Conservation (phyloP, 2,888 invertebrate species). For the Aphrophora alni region DNA sequence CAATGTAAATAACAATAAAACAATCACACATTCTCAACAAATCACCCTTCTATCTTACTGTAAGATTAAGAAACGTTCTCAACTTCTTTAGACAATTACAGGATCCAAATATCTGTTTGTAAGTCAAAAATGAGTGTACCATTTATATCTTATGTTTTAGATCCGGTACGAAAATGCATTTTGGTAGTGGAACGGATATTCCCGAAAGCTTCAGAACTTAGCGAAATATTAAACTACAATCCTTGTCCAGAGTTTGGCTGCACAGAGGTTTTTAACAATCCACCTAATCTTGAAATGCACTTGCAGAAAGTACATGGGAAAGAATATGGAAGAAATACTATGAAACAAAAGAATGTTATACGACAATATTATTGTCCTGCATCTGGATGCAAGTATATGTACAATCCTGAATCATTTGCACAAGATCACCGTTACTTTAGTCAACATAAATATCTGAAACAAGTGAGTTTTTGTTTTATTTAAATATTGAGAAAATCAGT, state of each 20-base stretch:
- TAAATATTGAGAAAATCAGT: no score
- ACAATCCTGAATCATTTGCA: conserved; percentile 45
- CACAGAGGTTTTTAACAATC: conserved; percentile 60
- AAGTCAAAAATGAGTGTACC: no score
- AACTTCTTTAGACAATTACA: no score
- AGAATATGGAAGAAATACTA: conserved; percentile 40
- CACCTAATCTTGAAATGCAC: conserved; percentile 64
- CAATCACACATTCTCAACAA: no score
- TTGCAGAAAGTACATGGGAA: conserved; percentile 63
- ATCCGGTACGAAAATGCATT: conserved; percentile 10
- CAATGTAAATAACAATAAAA: no score
- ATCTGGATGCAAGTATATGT: conserved; percentile 62
- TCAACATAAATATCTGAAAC: conserved; percentile 48
- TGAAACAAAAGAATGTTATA: conserved; percentile 52
- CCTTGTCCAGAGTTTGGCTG: conserved; percentile 59
- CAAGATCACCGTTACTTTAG: conserved; percentile 43
- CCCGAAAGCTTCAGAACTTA: conserved; percentile 44
- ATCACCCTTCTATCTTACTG: no score
- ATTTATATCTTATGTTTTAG: conserved; percentile 9
- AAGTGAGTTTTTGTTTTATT: conserved; percentile 41
- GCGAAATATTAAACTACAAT: conserved; percentile 43
- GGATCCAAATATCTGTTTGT: no score
- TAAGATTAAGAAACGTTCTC: no score
- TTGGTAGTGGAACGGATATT: conserved; percentile 31
- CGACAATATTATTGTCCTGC: conserved; percentile 66